phyloP scores from a whole-genome alignment of 2,113 vertebrate genomes.

The Albula glossodonta region DNA sequence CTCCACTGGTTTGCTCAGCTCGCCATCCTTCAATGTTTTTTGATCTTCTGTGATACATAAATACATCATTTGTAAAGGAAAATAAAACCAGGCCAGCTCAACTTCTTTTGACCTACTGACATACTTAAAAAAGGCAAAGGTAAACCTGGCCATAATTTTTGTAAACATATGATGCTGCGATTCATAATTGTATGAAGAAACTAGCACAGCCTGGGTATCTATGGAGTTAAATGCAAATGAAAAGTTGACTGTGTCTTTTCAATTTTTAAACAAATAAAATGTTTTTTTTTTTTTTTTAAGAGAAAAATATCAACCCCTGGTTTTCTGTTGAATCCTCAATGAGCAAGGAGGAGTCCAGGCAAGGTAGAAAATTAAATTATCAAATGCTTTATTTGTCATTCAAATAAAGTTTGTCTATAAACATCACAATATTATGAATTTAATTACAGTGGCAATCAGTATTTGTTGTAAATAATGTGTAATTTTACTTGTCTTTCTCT shows the following conservation, averaged over 20 bases:
- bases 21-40: slow-evolving; percentile 54
- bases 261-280: no score
- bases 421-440: not conserved
- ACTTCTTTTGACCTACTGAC: not conserved
- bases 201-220: not conserved
- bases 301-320: not conserved
- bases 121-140: not conserved
- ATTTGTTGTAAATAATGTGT: not conserved
- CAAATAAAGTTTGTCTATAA: not conserved
- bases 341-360: not conserved
- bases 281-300: not conserved
- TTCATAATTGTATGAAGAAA: not conserved
- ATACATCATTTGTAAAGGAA: not conserved
- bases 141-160: slow-evolving; percentile 3
- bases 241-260: not conserved
- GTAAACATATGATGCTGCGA: not conserved
- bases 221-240: not conserved
- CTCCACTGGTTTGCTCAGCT: slow-evolving; percentile 48
- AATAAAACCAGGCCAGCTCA: not conserved
- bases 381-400: slow-evolving; percentile 14
- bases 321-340: not conserved
- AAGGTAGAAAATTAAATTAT: not conserved
- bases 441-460: slow-evolving; percentile 1
- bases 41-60: slow-evolving; percentile 53
- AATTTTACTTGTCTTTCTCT: not conserved